phyloP scores from a whole-genome alignment of 2,797 vertebrate species.

The Myotis daubentonii region DNA sequence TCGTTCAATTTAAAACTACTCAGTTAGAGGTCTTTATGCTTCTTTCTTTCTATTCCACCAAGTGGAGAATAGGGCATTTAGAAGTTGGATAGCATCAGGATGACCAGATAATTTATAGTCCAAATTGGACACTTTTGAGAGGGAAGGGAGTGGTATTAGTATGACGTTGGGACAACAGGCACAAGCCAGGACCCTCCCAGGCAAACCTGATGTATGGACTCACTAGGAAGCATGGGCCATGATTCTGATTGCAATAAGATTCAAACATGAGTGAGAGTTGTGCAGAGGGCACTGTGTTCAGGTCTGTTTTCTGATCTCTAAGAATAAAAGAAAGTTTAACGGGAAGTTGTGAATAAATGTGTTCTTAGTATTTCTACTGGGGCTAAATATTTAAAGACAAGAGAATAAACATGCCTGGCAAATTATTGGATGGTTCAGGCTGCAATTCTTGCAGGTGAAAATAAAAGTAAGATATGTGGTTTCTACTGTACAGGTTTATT shows the following conservation, averaged over 20 bases:
- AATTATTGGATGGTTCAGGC: neutral
- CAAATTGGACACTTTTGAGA: neutral
- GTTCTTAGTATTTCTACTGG: neutral
- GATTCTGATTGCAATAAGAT: neutral
- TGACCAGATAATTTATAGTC: neutral
- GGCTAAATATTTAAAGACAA: neutral
- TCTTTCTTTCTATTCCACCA: neutral
- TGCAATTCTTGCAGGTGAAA: neutral
- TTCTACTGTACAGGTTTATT: neutral
- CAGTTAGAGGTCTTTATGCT: neutral
- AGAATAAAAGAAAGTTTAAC: neutral
- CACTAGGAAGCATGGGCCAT: neutral
- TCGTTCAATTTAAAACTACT: slow-evolving; percentile 4
- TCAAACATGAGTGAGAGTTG: neutral
- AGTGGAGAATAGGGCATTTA: neutral
- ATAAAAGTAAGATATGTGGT: neutral
- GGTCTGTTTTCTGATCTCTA: neutral
- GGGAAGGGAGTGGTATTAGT: neutral
- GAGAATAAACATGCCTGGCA: neutral
- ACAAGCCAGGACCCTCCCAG: neutral
- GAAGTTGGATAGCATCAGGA: neutral
- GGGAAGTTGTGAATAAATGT: neutral
- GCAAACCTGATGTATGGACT: neutral
- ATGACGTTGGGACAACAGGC: neutral
- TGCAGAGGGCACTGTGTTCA: neutral